These are phyloP conservation scores for Stichopus chloronotus DNA, from an alignment of 35 echinoderm and acorn worm species.

Conservation along the genomic window DNA sequence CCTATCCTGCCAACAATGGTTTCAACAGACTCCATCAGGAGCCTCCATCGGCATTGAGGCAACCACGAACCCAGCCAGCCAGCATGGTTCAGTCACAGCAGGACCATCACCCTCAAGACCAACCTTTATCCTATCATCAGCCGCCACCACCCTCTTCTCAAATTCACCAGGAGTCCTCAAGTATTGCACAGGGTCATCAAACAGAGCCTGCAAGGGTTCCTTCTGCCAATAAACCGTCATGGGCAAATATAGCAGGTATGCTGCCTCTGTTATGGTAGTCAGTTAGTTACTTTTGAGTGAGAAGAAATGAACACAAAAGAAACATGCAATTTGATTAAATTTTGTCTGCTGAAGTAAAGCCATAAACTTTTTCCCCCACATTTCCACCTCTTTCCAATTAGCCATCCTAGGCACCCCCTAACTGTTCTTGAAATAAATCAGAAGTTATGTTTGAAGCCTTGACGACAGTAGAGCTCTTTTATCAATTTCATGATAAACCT, in stretches of 20 bases:
- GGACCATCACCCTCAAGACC: not conserved
- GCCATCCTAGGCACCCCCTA: too few relatives aligned
- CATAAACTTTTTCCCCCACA: too few relatives aligned
- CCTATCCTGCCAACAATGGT: not conserved
- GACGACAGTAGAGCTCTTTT: too few relatives aligned
- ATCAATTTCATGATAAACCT: too few relatives aligned
- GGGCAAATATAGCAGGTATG: conserved; percentile 23
- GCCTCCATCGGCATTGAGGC: not conserved
- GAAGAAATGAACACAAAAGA: too few relatives aligned
- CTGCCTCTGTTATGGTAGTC: too few relatives aligned
- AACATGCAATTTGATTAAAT: too few relatives aligned
- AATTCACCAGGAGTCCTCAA: not conserved
- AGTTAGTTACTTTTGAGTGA: too few relatives aligned
- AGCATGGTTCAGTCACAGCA: not conserved
- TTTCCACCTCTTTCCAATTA: too few relatives aligned
- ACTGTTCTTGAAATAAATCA: too few relatives aligned
- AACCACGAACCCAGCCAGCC: conserved; percentile 15
- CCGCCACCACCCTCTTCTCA: not conserved
- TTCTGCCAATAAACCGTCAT: not conserved
- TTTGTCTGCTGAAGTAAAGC: too few relatives aligned
- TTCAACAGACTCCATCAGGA: not conserved
- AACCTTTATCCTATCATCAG: not conserved
- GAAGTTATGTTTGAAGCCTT: too few relatives aligned
- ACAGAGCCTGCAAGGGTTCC: not conserved
- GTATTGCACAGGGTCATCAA: not conserved